Base-by-base conservation (phyloP, 2,888 invertebrate species). In the Nemurella pictetii region DNA sequence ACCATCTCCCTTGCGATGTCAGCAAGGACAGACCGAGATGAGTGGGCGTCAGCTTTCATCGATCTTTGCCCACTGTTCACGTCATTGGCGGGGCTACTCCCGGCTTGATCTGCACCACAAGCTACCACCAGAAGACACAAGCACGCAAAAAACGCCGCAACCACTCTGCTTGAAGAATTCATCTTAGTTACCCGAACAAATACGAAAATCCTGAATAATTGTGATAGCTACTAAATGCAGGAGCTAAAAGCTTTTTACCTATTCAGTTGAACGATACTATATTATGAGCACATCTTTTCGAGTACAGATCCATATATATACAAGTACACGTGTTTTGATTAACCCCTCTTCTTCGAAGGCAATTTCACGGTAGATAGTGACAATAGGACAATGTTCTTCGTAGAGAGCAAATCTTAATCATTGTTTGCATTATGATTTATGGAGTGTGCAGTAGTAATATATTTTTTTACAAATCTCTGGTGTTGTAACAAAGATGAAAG, bases 1-100 rank as follows among this genome's bases (percentile, higher is more conserved):
- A 95, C 91, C 88, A 95, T 91, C 88, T 95, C 94, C 89, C 92
- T 94, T 0, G 95, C 95, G 86, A 94, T 90, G 85, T 92, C 92
- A 0, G 92, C 91, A 88, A 94, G 89, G 87, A 93, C 84, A 35
- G 80, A 36, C 25, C 80, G 32, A 0, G 80, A 32, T n/a, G 80
- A 80, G 25, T 35, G n/a, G 26, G 36, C 1, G 2, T 36, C 80
- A 20, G 26, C 26, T 26, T 80, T 80, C 0, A 35, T 36, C 27
- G 35, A 26, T 20, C 80, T 35, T 15, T 29, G 15, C 26, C 4
- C 75, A 25, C 28, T 28, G 5, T 4, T 9, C 7, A 75, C 27
- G 26, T 75, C 75, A n/a, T 75, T 27, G 3, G 9, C 55, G 2
- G 55, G 1, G 12, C 5, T 20, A 12, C 9, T 20, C 20, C 5